Base-by-base conservation (phyloP, 2,797 vertebrate genomes). In the Threskiornis aethiopicus region DNA sequence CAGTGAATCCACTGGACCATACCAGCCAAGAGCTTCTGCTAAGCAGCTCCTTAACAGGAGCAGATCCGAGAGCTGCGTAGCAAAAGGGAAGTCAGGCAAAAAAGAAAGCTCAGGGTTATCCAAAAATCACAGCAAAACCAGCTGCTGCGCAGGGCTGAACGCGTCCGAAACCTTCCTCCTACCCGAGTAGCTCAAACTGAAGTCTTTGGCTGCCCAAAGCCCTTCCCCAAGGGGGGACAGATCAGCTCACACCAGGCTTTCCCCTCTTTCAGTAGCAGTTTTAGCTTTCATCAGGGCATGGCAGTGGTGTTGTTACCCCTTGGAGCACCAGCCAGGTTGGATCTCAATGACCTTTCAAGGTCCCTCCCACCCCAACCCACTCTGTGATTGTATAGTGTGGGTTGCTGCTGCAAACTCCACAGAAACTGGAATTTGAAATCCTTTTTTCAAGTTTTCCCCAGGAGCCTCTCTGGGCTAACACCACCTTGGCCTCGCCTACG, bases 341-440 rank as follows among this genome's bases (percentile, higher is more conserved):
- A 11, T 19, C 41, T 16, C 16, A 46, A 16, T 2, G 29, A 16
- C 17, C 18, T 70, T 47, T 24, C 44, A 9, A 31, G 16, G 42
- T 37, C n/a, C 35, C 12, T 66, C 33, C 41, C 28, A 46, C 47
- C 71, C 29, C 57, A 89, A 19, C 4, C 10, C 51, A 3, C 42
- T 10, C 0, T 0, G 3, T 2, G 29, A 5, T 0, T 46, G 18
- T 11, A 6, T 5, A 5, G 21, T 0, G 2, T 1, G 3, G 3
- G 37, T 7, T 67, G 33, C 42, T 1, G 2, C 66, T 39, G 37
- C 61, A 67, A 84, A 44, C 33, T 6, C 25, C 33, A 8, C 6
- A n/a, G 37, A n/a, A 75, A 33, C 1, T 21, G 29, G 37, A 15
- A 28, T 13, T 13, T 12, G 29, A 62, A 79, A 69, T 24, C 37